Percentiles rank a stretch among this genome's conserved stretches.
These are phyloP conservation scores for Synanthedon andrenaeformis DNA, from an alignment of 2,888 invertebrate genomes.

Conservation along the genomic window DNA sequence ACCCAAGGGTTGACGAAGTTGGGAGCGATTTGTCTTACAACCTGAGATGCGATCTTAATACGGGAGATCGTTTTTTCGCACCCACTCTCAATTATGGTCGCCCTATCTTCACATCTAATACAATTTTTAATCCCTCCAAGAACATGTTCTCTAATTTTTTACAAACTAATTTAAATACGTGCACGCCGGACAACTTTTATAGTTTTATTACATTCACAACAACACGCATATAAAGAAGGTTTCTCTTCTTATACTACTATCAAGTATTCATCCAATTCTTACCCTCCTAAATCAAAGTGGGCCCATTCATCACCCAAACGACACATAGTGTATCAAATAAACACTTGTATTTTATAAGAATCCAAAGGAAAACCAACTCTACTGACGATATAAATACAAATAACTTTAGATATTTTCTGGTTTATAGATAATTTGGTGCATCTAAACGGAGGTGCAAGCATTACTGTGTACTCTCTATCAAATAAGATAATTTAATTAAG, in stretches of 20 bases:
- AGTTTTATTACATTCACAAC: conserved; percentile 45
- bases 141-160: conserved; percentile 3
- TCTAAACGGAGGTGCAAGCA: conserved; percentile 51
- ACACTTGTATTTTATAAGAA: conserved; percentile 13
- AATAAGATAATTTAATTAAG: conserved; percentile 62
- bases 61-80: conserved; percentile 49
- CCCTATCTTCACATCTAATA: conserved; percentile 15
- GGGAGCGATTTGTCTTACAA: conserved; percentile 61
- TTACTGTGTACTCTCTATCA: conserved; percentile 49
- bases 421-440: conserved; percentile 21
- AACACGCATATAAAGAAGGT: conserved; percentile 23
- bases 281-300: conserved; percentile 55
- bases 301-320: conserved; percentile 52
- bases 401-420: conserved; percentile 11
- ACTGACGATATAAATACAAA: conserved; percentile 9
- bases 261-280: conserved; percentile 35
- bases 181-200: conserved; percentile 27
- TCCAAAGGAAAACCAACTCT: conserved; percentile 26
- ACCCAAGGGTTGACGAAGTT: conserved; percentile 57
- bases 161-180: conserved; percentile 9
- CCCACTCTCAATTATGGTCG: conserved; percentile 41
- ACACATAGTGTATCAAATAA: conserved; percentile 39
- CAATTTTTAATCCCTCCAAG: conserved; percentile 11
- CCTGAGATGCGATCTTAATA: conserved; percentile 50
- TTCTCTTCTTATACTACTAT: conserved; percentile 16